These are phyloP conservation scores for Sympetrum striolatum DNA, from an alignment of 2,888 invertebrate species.

Conservation along the genomic window DNA sequence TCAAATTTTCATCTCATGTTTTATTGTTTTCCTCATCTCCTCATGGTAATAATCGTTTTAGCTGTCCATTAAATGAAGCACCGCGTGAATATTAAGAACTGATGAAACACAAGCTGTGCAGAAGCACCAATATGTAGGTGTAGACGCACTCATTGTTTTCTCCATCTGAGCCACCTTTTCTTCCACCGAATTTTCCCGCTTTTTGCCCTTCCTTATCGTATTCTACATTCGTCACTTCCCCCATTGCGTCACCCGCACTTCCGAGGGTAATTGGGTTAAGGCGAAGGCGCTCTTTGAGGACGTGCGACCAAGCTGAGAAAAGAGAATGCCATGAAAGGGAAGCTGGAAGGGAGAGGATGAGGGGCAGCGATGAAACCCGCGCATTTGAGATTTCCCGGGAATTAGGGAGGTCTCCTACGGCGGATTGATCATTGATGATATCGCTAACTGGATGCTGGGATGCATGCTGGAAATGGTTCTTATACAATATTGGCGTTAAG, in stretches of 20 bases:
- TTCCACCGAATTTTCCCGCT: background rate
- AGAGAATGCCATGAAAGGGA: background rate
- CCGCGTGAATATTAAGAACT: no score
- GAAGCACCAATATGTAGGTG: no score
- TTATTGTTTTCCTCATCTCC: no score
- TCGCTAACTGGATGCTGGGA: no score
- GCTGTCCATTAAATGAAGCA: no score
- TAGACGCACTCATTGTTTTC: no score
- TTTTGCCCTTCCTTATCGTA: background rate
- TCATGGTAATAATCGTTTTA: no score
- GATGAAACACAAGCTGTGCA: no score
- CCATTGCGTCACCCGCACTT: background rate
- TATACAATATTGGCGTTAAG: no score
- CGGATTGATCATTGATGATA: background rate
- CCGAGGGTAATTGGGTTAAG: constrained; percentile 13
- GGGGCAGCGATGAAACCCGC: background rate
- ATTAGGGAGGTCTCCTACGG: background rate
- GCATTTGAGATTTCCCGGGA: background rate
- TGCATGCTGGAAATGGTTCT: no score
- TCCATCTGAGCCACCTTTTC: no score
- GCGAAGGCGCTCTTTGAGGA: background rate
- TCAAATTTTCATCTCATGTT: no score
- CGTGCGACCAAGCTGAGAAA: background rate
- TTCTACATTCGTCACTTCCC: background rate
- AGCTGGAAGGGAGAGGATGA: background rate